Base-by-base conservation (phyloP, 1,140 invertebrate species). In the Trachelipus rathkii region DNA sequence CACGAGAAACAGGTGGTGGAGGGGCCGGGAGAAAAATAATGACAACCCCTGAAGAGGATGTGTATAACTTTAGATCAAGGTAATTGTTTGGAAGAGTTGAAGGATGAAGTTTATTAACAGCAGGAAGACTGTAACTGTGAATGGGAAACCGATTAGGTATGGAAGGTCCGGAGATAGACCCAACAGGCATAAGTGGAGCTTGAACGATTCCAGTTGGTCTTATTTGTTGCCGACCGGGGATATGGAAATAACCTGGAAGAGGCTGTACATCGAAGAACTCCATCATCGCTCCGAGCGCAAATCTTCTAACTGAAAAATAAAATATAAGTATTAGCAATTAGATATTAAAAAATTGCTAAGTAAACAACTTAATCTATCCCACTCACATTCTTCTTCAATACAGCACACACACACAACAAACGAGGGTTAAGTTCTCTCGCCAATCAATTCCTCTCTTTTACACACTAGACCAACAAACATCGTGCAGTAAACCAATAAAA, bases 251-350 rank as follows among this genome's bases (percentile, higher is more conserved):
- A 11, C 74, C 77, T 19, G 74, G 71, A 43, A 81, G 44, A 6
- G 77, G 67, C 75, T 78, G 73, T 53, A 81, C 79, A 77, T 81
- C 79, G 72, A 81, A 81, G 75, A 76, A 81, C 69, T 81, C 79
- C n/a, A 67, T 81, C 79, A 75, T 81, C 79, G 74, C 79, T 81
- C 60, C 76, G 79, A 81, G 72, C 79, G 78, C 71, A 81, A 72
- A 72, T 81, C 79, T 70, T 81, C 79, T 74, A 81, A 73, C 79
- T 81, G 79, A 19, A 60, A 44, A 71, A 15, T 0, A 66, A 66
- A 50, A 53, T n/a, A n/a, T n/a, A 73, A 15, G 0, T 10, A 13
- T 13, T 50, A 66, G 21, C 72, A 73, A 73, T 19, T n/a, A n/a
- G 50, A 53, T 53, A 23, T 60, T 10, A 66, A 50, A 53, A 46